phyloP scores from a whole-genome alignment of 1,140 invertebrate species.

The Tribolium castaneum region DNA sequence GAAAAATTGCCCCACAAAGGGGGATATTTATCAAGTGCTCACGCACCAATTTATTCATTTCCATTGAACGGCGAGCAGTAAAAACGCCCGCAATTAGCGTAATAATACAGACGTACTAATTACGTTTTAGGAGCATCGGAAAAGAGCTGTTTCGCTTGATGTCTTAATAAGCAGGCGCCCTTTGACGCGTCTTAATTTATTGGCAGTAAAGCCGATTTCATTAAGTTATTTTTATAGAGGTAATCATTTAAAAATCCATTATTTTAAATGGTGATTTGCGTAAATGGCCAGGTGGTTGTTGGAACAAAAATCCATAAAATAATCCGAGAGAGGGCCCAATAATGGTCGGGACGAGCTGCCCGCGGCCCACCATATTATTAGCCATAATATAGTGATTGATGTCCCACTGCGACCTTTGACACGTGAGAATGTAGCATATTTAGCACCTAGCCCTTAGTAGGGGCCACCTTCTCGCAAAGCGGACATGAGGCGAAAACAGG shows the following conservation, averaged over 20 bases:
- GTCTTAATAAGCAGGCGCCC: conserved; percentile 17
- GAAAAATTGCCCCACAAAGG: conserved; percentile 11
- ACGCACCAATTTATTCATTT: background rate
- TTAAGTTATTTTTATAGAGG: conserved; percentile 27
- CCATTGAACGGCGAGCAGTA: background rate
- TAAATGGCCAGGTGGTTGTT: conserved; percentile 24
- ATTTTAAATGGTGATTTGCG: conserved; percentile 29
- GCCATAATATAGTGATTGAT: conserved; percentile 60
- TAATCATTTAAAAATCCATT: conserved; percentile 35
- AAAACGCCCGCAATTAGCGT: background rate
- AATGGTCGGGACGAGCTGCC: conserved; percentile 29
- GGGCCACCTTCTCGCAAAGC: background rate
- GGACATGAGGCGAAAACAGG: background rate
- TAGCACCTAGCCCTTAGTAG: conserved; percentile 53
- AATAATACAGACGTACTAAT: background rate
- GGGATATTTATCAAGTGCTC: conserved; percentile 17
- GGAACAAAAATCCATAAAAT: conserved; percentile 31
- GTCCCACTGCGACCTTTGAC: conserved; percentile 59
- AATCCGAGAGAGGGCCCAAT: background rate
- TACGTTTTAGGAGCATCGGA: background rate
- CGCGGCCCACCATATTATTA: conserved; percentile 58
- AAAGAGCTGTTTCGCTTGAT: conserved; percentile 3
- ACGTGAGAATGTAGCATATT: conserved; percentile 57
- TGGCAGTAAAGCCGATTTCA: conserved; percentile 14
- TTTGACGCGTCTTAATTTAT: conserved; percentile 14